Evolutionary conservation across 2,113 vertebrate species (phyloP), one percentile per base, ranked within the genome.

Genomic region (Redunca redunca): DNA sequence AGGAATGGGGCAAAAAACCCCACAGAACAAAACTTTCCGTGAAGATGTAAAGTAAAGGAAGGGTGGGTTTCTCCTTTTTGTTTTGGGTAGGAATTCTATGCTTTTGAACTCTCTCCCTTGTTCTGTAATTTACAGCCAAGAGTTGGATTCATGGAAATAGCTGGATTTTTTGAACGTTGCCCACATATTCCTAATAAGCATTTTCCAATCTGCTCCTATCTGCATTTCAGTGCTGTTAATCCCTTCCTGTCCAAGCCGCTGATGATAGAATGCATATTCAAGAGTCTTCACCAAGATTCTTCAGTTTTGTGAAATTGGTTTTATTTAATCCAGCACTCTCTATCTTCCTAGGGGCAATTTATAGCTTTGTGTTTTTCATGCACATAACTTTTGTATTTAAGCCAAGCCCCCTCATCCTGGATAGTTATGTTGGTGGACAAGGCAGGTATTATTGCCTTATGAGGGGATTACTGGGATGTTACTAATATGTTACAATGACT

Each of bases 11-110:
- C 87, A 43, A 28, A 82, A 97, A 87, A 9, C 36, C 23, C 40
- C 71, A 15, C 40, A 77, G 80, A 57, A 50, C 90, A 81, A 82
- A 26, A 30, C 97, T 97, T 98, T 98, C 96, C 30, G 13, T 96
- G 84, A 85, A 95, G 90, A 88, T 91, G 74, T 71, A 98, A 98
- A 96, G 62, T 94, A 91, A 88, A 95, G 90, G 91, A 58, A 64
- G 78, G 89, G 50, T 80, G 30, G 85, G 48, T 30, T 60, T 94
- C 91, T 92, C 17, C 6, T 40, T 92, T 94, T 84, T 97, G 30
- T 78, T 97, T 98, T 96, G 91, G 9, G 43, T 97, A 52, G 36
- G 52, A 96, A 53, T 98, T 98, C 97, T 98, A 53, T 52, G 96
- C 95, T 81, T 94, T 84, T 25, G 77, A 78, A 77, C 46, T 52